Base-by-base conservation (phyloP, 2,797 vertebrate genomes). In the Neoniphon sammara region DNA sequence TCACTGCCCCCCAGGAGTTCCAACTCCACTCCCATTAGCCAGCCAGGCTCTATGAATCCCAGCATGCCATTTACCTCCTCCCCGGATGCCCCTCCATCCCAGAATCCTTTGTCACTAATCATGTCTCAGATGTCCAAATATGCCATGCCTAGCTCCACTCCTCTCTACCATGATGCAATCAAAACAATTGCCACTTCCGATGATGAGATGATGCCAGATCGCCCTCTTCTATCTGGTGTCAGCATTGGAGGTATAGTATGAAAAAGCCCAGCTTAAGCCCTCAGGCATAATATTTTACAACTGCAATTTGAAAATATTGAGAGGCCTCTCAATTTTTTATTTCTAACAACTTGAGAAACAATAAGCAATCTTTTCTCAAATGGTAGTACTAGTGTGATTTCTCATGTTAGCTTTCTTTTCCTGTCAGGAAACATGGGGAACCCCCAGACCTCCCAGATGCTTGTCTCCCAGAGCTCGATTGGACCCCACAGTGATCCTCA, bases 81-180 rank as follows among this genome's bases (percentile, higher is more conserved):
- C 77, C 95, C 96, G 25, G 96, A 96, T 79, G 94, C 93, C 57
- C 89, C 95, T 21, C 94, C 96, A 14, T 94, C 97, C 77, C 97
- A 97, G 95, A 99, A 99, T 86, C 98, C 97, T 42, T 90, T 99
- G 74, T 97, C 98, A 1, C 93, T 99, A 71, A 99, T 99, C 91
- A 99, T 99, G 97, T 97, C 97, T 59, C 98, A 98, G 94, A 99
- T 99, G 98, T 99, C 98, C 80, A 99, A 99, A 90, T 99, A 99
- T 0, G 98, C 98, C 83, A 96, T 99, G 95, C 97, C 98, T 73
- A 99, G 97, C 90, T 95, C 97, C 77, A 98, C 97, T 11, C 98
- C 98, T 0, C 96, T 99, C 55, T 99, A 99, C 93, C 98, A 99
- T 85, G 98, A 99, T 7, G 97, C 98, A 86, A 99, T 99, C 93